Evolutionary conservation across 2,888 invertebrate species (phyloP), one percentile per base, ranked within the genome.

Genomic region (Xylophagus ater): DNA sequence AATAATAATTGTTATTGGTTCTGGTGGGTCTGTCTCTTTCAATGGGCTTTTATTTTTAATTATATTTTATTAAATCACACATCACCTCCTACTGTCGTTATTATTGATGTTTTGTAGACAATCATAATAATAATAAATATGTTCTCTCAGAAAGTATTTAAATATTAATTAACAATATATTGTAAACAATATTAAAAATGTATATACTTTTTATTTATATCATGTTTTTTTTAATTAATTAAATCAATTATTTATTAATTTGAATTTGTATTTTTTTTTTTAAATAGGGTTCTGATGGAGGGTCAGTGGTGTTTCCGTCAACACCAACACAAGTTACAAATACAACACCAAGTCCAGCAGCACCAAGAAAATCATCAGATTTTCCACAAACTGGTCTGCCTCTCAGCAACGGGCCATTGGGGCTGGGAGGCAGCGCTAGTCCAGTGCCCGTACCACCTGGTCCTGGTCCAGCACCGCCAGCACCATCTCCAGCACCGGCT

Each of bases 261-360:
- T 30, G 4, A 29, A 37, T 24, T 41, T 24, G 29, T 46, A 32
- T 38, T 34, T 48, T 42, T 39, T 49, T 49, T 52, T 57, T 51
- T 43, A 67, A 70, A 12, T 67, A 80, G 79, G 79, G 81, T 65
- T 81, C 82, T 66, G 81, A 81, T 70, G 78, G 78, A 67, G 78
- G 78, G 65, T 77, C 78, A 65, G 76, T 76, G 62, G 76, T 76
- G 60, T 80, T 77, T 62, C 70, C 74, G 59, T 69, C 74, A 56
- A 71, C 78, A 58, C 74, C 77, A 62, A 58, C 59, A 51, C 61
- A 59, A 52, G 53, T 60, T 48, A 53, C 57, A 49, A 53, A 55
- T 45, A 55, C 60, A 47, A 56, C 60, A 46, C 55, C 57, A 47
- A 76, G 66, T 54, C 73, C 81, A 60, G 66, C 76, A 56, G 70